phyloP scores from a whole-genome alignment of 64 coral and sea anemone genomes.

The Hydrozoanthus tunicans region DNA sequence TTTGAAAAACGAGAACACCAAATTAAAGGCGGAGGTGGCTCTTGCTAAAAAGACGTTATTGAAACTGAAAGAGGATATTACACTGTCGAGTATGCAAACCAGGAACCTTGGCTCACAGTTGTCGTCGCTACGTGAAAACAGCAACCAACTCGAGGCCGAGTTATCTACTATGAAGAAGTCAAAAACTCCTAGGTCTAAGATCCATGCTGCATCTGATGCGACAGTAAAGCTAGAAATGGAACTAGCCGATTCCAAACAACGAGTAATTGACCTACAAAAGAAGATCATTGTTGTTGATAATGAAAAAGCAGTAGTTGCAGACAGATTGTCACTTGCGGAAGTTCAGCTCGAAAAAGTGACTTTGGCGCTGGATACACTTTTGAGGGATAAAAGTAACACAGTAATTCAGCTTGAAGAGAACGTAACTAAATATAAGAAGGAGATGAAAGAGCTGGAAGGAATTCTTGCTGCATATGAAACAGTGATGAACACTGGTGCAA shows the following conservation, averaged over 20 bases:
- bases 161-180: conserved; percentile 70
- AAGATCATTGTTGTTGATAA: conserved; percentile 62
- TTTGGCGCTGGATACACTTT: conserved; percentile 38
- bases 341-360: conserved; percentile 55
- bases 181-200: background rate
- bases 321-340: conserved; percentile 63
- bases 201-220: conserved; percentile 28
- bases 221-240: conserved; percentile 71
- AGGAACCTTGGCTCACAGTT: conserved; percentile 77
- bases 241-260: conserved; percentile 71
- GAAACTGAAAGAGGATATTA: conserved; percentile 76
- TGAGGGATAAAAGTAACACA: conserved; percentile 41
- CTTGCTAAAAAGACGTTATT: conserved; percentile 84
- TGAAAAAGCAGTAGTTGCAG: conserved; percentile 65
- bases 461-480: conserved; percentile 42
- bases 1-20: conserved; percentile 53
- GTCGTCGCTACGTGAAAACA: conserved; percentile 84
- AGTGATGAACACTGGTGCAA: conserved; percentile 13
- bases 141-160: conserved; percentile 81
- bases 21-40: conserved; percentile 71
- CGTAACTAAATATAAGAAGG: conserved; percentile 34
- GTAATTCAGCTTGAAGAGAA: background rate
- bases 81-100: conserved; percentile 86
- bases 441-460: conserved; percentile 43
- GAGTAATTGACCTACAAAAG: conserved; percentile 78